Percentiles rank a stretch among this genome's conserved stretches.
Conservation (phyloP, 2,113 vertebrate genomes). For the Pterocles orientalis region DNA sequence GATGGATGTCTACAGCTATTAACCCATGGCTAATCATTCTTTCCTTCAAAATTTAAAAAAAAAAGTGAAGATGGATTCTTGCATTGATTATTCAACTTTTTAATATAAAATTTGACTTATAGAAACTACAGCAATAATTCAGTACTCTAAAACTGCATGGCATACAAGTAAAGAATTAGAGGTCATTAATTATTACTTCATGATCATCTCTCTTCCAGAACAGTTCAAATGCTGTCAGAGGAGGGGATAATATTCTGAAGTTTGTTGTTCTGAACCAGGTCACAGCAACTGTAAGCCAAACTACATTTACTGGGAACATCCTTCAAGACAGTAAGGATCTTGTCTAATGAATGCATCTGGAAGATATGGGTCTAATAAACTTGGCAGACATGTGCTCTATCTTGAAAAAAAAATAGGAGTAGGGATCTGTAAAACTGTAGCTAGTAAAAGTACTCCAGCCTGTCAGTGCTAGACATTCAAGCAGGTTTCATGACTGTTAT, state of each 20-base stretch:
- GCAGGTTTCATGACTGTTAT: background rate
- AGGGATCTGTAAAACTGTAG: slow-evolving; percentile 7
- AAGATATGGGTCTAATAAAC: slow-evolving; percentile 33
- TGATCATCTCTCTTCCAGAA: background rate
- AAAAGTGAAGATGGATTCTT: background rate
- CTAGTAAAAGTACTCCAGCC: background rate
- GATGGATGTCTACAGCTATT: background rate
- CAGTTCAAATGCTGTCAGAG: background rate
- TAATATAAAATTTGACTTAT: background rate
- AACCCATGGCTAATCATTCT: background rate
- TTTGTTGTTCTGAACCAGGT: slow-evolving; percentile 41
- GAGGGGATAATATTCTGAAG: background rate
- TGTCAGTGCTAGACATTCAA: background rate
- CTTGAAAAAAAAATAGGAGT: background rate
- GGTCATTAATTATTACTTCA: background rate
- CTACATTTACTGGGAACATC: slow-evolving; percentile 36
- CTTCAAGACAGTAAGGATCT: slow-evolving; percentile 52
- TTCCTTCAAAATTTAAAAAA: background rate
- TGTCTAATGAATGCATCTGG: slow-evolving; percentile 45
- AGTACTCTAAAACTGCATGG: background rate
- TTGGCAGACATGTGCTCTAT: background rate
- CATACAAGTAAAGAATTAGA: background rate
- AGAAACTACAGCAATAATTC: background rate
- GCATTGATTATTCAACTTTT: background rate
- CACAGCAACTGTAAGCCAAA: slow-evolving; percentile 36